Evolutionary conservation across 1,140 invertebrate species (phyloP), one percentile per base, ranked within the genome.

Genomic region (Dendrolimus kikuchii): DNA sequence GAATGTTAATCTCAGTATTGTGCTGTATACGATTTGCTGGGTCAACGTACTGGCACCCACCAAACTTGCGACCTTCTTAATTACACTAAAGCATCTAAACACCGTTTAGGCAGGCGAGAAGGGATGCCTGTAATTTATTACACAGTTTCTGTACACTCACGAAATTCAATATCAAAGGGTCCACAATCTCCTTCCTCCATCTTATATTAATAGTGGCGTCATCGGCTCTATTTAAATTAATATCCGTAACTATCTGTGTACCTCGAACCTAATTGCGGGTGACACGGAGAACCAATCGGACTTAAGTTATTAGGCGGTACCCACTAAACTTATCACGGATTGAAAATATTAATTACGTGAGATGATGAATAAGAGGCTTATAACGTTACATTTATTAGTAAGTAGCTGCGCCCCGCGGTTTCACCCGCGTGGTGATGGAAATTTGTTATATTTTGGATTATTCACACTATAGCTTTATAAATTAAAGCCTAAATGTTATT

Each of bases 141-240:
- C 71, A 71, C 68, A 75, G 60, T 67, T 67, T 69, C 59, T 52
- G 50, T 51, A 39, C 59, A 50, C 57, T 62, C 49, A 65, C 60
- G 57, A 65, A 78, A 81, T 78, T 81, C 68, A 79, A 81, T 81
- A 79, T 74, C 71, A 66, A 72, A 64, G 69, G 64, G 54, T 63
- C 50, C 44, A 53, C 59, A 64, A 68, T 57, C 62, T 66, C 59
- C 53, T 50, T 23, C 23, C 23, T 1, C 23, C 23, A 23, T 23
- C 23, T 23, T 23, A 55, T 69, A 75, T 74, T 78, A 77, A 72
- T 71, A 68, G 71, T 55, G 67, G 62, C 62, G 64, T 69, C 58
- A 72, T 67, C 66, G 63, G 63, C 49, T 56, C 67, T 65, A 71
- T 75, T 81, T 79, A 75, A 81, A 74, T 81, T 77, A 80, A 73